Evolutionary conservation across 2,888 invertebrate species (phyloP).

Genomic region (Megastigmus dorsalis): DNA sequence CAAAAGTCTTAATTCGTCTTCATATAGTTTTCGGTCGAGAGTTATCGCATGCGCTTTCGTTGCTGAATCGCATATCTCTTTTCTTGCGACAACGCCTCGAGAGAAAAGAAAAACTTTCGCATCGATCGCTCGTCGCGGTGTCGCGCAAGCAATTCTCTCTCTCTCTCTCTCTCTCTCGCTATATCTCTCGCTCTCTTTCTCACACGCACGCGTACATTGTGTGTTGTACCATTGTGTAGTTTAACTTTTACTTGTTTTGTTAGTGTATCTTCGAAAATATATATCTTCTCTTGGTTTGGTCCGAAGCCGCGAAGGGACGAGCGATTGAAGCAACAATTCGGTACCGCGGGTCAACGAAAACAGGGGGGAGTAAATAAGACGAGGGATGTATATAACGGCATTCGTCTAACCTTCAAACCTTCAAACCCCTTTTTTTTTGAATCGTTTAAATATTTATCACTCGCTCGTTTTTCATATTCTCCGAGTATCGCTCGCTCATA

Average conservation of each 20-base stretch:
- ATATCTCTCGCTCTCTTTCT: neutral
- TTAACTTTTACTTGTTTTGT: neutral
- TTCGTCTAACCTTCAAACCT: too few relatives aligned
- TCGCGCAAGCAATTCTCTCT: neutral
- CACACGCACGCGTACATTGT: neutral
- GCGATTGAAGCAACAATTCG: conserved; percentile 26
- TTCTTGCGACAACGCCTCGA: neutral
- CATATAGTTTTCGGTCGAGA: too few relatives aligned
- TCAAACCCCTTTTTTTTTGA: too few relatives aligned
- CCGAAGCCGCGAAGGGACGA: conserved; percentile 16
- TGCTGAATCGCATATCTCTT: neutral
- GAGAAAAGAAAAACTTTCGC: neutral
- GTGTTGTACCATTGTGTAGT: neutral
- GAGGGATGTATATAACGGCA: too few relatives aligned
- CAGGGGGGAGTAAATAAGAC: too few relatives aligned
- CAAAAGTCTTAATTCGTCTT: too few relatives aligned
- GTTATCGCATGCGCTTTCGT: too few relatives aligned
- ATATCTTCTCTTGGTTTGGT: conserved; percentile 45
- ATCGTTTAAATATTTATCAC: neutral
- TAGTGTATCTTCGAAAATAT: conserved; percentile 45
- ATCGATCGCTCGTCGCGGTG: neutral
- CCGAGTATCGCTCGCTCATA: neutral
- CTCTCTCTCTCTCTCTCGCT: neutral
- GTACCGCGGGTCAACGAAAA: too few relatives aligned
- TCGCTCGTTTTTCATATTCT: neutral